Evolutionary conservation across 37 sponge, comb jelly and placozoan species (phyloP).

Genomic region (Diacarnus erythraeanus): DNA sequence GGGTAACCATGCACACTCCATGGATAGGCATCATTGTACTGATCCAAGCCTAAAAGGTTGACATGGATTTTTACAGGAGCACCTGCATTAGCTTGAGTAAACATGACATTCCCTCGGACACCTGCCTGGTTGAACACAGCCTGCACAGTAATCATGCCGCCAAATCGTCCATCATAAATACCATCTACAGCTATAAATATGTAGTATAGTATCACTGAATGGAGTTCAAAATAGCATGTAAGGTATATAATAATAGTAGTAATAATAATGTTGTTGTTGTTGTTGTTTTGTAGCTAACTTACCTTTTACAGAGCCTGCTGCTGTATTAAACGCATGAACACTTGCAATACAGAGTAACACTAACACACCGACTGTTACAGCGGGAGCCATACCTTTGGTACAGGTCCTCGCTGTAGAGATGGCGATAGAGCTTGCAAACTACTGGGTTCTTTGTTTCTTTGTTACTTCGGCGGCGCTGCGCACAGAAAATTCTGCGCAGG

Average conservation of each 20-base stretch:
- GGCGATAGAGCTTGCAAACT: too few relatives aligned
- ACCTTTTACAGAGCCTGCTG: too few relatives aligned
- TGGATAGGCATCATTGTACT: slow-evolving; percentile 17
- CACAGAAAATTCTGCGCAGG: background rate
- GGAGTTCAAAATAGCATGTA: too few relatives aligned
- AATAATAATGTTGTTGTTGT: too few relatives aligned
- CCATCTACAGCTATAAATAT: slow-evolving; percentile 12
- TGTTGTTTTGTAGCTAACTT: too few relatives aligned
- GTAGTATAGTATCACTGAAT: too few relatives aligned
- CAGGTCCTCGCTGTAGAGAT: too few relatives aligned
- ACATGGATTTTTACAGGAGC: slow-evolving; percentile 36
- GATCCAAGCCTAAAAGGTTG: slow-evolving; percentile 42
- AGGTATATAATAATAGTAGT: too few relatives aligned
- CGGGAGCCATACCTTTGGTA: background rate
- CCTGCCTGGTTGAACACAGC: slow-evolving; percentile 57
- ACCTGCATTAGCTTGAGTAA: slow-evolving; percentile 27
- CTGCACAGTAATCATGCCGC: background rate
- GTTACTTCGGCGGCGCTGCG: background rate
- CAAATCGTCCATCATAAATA: slow-evolving; percentile 13
- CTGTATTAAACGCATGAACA: background rate
- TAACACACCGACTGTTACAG: background rate
- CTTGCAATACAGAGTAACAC: background rate
- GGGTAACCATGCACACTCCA: slow-evolving; percentile 49
- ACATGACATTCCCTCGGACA: slow-evolving; percentile 25
- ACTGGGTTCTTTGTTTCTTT: background rate